Conservation (phyloP, 2,888 invertebrate species). For the Drosophila birchii region DNA sequence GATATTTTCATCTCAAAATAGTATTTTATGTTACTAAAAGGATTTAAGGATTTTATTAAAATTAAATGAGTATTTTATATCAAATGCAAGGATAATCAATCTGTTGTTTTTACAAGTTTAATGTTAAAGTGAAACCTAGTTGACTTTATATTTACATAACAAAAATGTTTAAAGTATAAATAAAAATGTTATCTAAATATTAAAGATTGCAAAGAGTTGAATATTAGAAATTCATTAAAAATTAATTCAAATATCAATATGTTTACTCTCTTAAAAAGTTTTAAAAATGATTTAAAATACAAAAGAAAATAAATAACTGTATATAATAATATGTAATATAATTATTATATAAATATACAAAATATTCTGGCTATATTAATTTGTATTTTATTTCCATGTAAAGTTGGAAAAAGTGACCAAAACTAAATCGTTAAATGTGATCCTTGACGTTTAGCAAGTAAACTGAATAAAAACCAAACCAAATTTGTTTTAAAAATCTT, state of each 20-base stretch:
- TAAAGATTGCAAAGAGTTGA: not conserved
- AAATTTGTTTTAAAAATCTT: no score
- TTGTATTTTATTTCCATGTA: not conserved
- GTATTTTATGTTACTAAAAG: not conserved
- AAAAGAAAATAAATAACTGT: no score
- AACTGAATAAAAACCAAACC: not conserved
- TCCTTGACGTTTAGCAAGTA: not conserved
- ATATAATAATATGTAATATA: no score
- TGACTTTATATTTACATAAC: not conserved
- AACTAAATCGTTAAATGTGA: not conserved
- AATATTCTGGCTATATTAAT: not conserved
- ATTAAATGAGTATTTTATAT: not conserved
- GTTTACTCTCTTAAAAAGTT: not conserved
- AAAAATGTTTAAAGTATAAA: not conserved
- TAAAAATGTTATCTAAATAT: not conserved
- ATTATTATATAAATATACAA: not conserved
- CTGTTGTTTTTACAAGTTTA: not conserved
- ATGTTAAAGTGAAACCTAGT: not conserved
- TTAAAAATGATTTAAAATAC: not conserved
- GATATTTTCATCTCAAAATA: not conserved
- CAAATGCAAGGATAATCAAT: not conserved
- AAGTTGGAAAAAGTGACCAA: not conserved
- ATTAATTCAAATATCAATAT: not conserved
- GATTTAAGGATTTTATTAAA: not conserved
- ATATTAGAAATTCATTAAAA: not conserved